Evolutionary conservation across 2,797 vertebrate genomes (phyloP).

Genomic region (Tauraco hartlaubi): DNA sequence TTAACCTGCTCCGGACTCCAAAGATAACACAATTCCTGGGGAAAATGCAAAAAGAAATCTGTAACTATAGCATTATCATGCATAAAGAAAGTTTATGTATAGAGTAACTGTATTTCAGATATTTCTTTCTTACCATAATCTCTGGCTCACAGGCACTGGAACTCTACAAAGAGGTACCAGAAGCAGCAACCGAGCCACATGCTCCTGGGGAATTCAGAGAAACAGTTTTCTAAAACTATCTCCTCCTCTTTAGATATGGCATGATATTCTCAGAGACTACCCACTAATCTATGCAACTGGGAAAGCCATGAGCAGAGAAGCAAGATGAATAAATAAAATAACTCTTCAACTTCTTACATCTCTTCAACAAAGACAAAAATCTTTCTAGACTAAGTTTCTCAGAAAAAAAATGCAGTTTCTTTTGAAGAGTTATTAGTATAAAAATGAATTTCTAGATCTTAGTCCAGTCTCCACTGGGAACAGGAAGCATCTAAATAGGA

Average conservation of each 20-base stretch:
- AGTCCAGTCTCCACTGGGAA: background rate
- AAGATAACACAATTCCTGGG: slow-evolving; percentile 31
- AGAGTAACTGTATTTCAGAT: slow-evolving; percentile 5
- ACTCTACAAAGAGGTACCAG: background rate
- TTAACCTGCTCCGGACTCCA: background rate
- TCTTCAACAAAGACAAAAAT: slow-evolving; percentile 6
- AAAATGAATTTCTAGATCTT: background rate
- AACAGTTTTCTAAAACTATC: slow-evolving; percentile 7
- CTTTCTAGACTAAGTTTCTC: slow-evolving; percentile 4
- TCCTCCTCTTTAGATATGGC: slow-evolving; percentile 24
- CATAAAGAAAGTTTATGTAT: background rate
- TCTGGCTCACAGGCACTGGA: background rate
- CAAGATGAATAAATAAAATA: slow-evolving; percentile 39
- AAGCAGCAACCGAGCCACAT: background rate
- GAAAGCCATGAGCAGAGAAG: background rate
- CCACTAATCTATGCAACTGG: slow-evolving; percentile 47
- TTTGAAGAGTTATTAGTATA: background rate
- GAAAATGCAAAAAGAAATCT: slow-evolving; percentile 1
- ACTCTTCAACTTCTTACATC: background rate
- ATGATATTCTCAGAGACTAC: background rate
- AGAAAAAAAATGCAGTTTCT: background rate
- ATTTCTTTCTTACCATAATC: background rate
- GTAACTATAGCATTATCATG: background rate
- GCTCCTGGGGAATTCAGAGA: background rate
- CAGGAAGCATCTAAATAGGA: background rate